Conservation (phyloP, 2,797 vertebrate species). For the Enteromius thamalakanensis region DNA sequence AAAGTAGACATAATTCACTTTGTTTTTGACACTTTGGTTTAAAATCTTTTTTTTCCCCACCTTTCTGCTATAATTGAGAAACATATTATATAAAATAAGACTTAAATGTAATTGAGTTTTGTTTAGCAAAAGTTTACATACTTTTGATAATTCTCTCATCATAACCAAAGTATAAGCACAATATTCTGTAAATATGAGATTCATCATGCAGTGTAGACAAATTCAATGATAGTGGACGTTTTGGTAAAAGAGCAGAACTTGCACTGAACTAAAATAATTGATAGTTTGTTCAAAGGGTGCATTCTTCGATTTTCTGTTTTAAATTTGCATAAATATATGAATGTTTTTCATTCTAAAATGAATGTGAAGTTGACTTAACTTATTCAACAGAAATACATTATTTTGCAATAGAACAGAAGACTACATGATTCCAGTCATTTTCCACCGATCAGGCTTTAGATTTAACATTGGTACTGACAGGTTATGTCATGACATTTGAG, state of each 20-base stretch:
- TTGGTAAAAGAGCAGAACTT: neutral
- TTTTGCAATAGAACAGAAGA: neutral
- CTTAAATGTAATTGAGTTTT: neutral
- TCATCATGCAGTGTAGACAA: neutral
- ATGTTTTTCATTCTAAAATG: neutral
- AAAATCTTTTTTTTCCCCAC: neutral
- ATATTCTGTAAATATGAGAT: neutral
- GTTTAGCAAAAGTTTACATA: neutral
- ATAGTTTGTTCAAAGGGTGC: neutral
- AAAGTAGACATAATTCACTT: neutral
- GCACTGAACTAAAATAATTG: neutral
- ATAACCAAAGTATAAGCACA: neutral
- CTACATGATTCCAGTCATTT: too few species aligned
- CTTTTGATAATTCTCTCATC: neutral
- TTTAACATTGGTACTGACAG: neutral
- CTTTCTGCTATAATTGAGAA: neutral
- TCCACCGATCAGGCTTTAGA: neutral
- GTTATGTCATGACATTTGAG: neutral
- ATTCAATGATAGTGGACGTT: neutral
- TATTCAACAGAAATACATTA: neutral
- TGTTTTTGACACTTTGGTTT: too few species aligned
- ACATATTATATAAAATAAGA: neutral
- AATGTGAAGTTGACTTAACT: neutral
- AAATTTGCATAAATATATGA: neutral
- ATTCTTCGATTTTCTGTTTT: neutral